phyloP scores from a whole-genome alignment of 2,113 vertebrate species.

The Notothenia coriiceps region DNA sequence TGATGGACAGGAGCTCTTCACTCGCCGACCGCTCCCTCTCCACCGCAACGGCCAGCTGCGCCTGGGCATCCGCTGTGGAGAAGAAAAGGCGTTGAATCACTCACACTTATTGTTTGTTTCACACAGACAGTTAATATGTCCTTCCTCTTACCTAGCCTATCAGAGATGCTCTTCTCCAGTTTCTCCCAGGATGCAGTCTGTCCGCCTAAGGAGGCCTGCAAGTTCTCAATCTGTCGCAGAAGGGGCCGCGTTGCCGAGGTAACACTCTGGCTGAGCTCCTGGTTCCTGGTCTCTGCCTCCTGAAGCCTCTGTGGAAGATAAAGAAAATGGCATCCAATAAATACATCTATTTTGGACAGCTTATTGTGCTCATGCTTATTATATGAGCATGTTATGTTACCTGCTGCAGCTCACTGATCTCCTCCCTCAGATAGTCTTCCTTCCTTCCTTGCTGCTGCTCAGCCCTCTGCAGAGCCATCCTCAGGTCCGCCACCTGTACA shows the following conservation, averaged over 20 bases:
- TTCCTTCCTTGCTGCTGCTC: constrained; percentile 95
- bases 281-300: constrained; percentile 94
- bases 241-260: constrained; percentile 94
- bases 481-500: constrained; percentile 92
- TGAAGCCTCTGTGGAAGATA: constrained; percentile 89
- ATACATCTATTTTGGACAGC: not conserved
- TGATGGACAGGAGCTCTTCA: constrained; percentile 91
- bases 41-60: constrained; percentile 91
- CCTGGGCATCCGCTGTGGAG: constrained; percentile 90
- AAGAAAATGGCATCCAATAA: not conserved
- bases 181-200: constrained; percentile 96
- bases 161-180: constrained; percentile 95
- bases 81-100: not conserved
- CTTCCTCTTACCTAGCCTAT: constrained; percentile 89
- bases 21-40: constrained; percentile 93
- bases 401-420: constrained; percentile 95
- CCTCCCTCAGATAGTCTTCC: constrained; percentile 96
- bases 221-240: constrained; percentile 96
- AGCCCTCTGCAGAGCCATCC: constrained; percentile 91
- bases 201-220: constrained; percentile 92
- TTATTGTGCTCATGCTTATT: too few species aligned
- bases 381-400: constrained; percentile 71
- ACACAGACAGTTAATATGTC: constrained; percentile 5
- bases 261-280: constrained; percentile 95
- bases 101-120: not conserved